Percentiles rank a stretch among this genome's conserved stretches.
phyloP scores from a whole-genome alignment of 2,797 vertebrate species.

The Pipistrellus pipistrellus region DNA sequence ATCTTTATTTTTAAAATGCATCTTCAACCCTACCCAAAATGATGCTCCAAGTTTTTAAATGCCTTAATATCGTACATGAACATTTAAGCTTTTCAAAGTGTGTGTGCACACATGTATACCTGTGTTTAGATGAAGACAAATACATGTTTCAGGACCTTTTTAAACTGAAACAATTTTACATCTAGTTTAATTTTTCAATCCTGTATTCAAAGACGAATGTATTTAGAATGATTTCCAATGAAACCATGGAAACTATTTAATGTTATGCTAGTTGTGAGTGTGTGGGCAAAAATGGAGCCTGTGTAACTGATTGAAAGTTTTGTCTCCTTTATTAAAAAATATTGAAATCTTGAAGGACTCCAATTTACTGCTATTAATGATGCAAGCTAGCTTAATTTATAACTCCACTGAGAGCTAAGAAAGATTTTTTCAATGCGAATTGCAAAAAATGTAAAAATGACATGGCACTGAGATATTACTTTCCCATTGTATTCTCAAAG shows the following conservation, averaged over 20 bases:
- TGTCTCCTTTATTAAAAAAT: slow-evolving; percentile 22
- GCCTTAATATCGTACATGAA: not conserved
- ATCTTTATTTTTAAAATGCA: not conserved
- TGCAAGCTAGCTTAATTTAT: slow-evolving; percentile 66
- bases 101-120: not conserved
- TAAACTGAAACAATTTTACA: slow-evolving; percentile 41
- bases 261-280: not conserved
- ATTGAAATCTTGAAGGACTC: slow-evolving; percentile 44
- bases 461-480: not conserved
- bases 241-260: slow-evolving; percentile 49
- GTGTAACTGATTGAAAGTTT: slow-evolving; percentile 32
- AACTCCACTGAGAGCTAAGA: slow-evolving; percentile 40
- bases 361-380: slow-evolving; percentile 58
- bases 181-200: slow-evolving; percentile 41
- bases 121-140: not conserved
- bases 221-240: slow-evolving; percentile 62
- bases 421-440: slow-evolving; percentile 44
- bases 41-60: not conserved
- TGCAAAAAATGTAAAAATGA: slow-evolving; percentile 50
- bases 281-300: slow-evolving; percentile 51
- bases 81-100: not conserved
- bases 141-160: not conserved
- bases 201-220: slow-evolving; percentile 30
- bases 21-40: not conserved
- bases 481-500: slow-evolving; percentile 38